Evolutionary conservation across 2,113 vertebrate species (phyloP).

Genomic region (Lepus americanus): DNA sequence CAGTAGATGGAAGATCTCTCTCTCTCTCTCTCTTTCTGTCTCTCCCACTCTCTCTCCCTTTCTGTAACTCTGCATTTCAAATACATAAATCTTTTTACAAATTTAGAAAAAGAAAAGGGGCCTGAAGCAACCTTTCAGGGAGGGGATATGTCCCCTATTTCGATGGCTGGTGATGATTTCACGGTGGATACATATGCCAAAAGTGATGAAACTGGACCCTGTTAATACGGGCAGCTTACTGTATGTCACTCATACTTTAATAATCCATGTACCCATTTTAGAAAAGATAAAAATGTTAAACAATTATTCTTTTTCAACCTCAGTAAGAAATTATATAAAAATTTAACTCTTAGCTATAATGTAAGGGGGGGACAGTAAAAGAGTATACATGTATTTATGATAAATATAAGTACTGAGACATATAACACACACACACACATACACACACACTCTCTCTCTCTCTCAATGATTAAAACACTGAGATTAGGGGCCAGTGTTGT

Average conservation of each 20-base stretch:
- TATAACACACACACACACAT: no score
- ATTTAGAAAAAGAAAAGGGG: no score
- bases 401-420: background rate
- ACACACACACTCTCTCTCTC: no score
- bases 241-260: background rate
- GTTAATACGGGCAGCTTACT: background rate
- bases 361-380: background rate
- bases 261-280: background rate
- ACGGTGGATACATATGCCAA: background rate
- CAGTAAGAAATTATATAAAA: background rate
- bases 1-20: no score
- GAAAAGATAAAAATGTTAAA: background rate
- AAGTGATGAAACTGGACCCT: background rate
- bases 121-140: background rate
- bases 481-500: no score
- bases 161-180: background rate
- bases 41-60: no score
- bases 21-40: no score
- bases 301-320: slow-evolving; percentile 21
- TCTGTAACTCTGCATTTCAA: no score
- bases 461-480: no score
- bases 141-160: background rate
- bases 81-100: no score
- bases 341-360: slow-evolving; percentile 13
- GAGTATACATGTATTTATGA: background rate